Conservation (phyloP, 2,797 vertebrate species). For the Pelobates cultripes region DNA sequence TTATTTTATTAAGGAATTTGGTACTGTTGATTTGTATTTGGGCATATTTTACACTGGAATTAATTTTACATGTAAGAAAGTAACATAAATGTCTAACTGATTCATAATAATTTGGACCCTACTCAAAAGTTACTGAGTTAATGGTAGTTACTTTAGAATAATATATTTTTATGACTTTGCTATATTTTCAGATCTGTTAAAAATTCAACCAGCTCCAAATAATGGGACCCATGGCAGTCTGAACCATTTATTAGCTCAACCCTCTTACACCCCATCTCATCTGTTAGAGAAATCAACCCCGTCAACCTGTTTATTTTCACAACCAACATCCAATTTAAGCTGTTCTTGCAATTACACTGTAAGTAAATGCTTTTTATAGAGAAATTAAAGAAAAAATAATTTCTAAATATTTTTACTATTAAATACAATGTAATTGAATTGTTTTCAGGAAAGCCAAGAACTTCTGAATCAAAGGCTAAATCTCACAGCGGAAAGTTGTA, state of each 20-base stretch:
- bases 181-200: slow-evolving; percentile 81
- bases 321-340: slow-evolving; percentile 44
- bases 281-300: slow-evolving; percentile 76
- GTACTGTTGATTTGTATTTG: too few species aligned
- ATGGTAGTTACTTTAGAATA: background rate
- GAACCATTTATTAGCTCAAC: slow-evolving; percentile 86
- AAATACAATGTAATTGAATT: slow-evolving; percentile 36
- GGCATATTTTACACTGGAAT: too few species aligned
- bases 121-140: too few species aligned
- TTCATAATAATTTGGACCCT: too few species aligned
- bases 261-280: slow-evolving; percentile 75
- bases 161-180: background rate
- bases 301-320: slow-evolving; percentile 65
- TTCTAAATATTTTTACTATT: background rate
- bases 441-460: slow-evolving; percentile 49
- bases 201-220: slow-evolving; percentile 84
- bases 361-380: slow-evolving; percentile 52
- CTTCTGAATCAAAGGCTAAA: slow-evolving; percentile 73
- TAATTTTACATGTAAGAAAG: too few species aligned
- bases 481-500: slow-evolving; percentile 68
- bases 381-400: background rate
- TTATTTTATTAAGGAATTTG: too few species aligned
- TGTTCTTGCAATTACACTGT: slow-evolving; percentile 69
- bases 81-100: too few species aligned
- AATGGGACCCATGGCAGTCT: slow-evolving; percentile 94